Base-by-base conservation (phyloP, 2,113 vertebrate species). In the Phalacrocorax pelagicus region DNA sequence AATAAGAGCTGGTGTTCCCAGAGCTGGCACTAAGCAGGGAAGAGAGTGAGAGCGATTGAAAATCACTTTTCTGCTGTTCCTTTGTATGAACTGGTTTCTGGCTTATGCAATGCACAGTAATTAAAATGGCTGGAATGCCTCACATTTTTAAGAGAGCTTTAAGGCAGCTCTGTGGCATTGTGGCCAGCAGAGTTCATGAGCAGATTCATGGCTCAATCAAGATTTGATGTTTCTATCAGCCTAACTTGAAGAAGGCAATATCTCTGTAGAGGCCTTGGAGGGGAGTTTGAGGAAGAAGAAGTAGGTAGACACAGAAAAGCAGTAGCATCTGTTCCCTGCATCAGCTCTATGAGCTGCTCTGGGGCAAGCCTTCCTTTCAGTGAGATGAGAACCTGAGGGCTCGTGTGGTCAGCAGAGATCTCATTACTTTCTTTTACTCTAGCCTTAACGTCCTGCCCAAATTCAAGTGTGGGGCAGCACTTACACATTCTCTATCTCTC, bases 121-220 rank as follows among this genome's bases (percentile, higher is more conserved):
- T 98, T 98, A 98, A 98, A 98, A 98, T 98, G 55, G 91, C 96
- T 98, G 95, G 94, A 97, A 98, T 98, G 97, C 97, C 95, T 98
- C 44, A 65, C 96, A 98, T 98, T 98, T 98, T 98, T 98, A 97
- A 92, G 94, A 94, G 93, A 94, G 84, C 79, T 88, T 98, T 94
- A 97, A 96, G 95, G 95, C 92, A 44, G 89, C 94, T 97, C 34
- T 58, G 89, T 97, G 94, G 95, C 95, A 96, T 65, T 61, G 90
- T 96, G 92, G 86, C 52, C 86, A 84, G 70, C 71, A 92, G 95
- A 96, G 86, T 95, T 97, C 89, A 96, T 27, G 63, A 95, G 90
- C 74, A 91, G 63, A 95, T 89, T 86, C 88, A 79, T 67, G 90
- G 57, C 90, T 97, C 77, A 72, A 4, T 87, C 3, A 0, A 86